phyloP scores from a whole-genome alignment of 2,113 vertebrate genomes.

The Suncus etruscus region DNA sequence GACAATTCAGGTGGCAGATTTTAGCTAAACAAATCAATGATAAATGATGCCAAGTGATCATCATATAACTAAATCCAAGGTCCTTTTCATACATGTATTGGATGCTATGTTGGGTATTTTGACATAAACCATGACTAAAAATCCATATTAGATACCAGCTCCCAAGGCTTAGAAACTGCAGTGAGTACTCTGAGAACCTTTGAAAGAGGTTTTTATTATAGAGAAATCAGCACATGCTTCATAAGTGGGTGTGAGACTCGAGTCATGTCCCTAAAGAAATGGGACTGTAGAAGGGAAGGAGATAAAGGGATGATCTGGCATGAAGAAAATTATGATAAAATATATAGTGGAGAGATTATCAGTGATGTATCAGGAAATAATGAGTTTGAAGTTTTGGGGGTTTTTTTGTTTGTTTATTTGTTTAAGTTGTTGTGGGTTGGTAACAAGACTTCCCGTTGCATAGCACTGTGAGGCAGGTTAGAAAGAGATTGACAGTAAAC shows the following conservation, averaged over 20 bases:
- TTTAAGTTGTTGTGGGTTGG: too few species aligned
- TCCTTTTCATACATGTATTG: not conserved
- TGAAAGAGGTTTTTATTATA: conserved; percentile 3
- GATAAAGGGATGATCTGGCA: not conserved
- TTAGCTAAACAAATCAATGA: not conserved
- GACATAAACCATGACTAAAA: not conserved
- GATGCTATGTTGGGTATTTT: not conserved
- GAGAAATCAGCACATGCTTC: conserved; percentile 18
- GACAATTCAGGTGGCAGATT: not conserved
- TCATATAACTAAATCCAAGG: not conserved
- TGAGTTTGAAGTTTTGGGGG: not conserved
- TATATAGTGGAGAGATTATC: not conserved
- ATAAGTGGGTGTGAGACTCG: not conserved
- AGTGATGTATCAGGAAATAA: not conserved
- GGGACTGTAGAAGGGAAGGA: not conserved
- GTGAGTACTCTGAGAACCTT: not conserved
- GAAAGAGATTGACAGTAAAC: not conserved
- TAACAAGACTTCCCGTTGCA: not conserved
- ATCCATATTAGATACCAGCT: not conserved
- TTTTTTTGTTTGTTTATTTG: not conserved
- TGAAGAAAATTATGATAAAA: not conserved
- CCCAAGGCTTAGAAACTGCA: not conserved
- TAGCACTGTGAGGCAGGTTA: not conserved
- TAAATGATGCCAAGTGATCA: not conserved
- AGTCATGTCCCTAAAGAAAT: not conserved